Percentiles rank a stretch among this genome's conserved stretches.
Evolutionary conservation across 2,113 vertebrate genomes (phyloP).

Genomic region (Oxygymnocypris stewartii): DNA sequence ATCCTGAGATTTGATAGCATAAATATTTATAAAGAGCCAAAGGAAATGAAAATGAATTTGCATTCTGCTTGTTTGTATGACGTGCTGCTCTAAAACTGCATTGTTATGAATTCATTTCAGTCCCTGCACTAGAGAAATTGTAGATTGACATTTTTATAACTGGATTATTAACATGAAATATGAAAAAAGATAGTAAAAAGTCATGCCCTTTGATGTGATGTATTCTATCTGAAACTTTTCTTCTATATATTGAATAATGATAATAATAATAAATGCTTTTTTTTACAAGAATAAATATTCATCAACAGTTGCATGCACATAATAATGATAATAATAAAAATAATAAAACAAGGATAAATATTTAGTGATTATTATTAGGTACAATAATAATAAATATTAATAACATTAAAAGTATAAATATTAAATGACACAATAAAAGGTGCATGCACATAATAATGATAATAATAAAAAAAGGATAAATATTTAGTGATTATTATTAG

Average conservation of each 20-base stretch:
- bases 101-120: background rate
- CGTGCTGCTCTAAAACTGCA: background rate
- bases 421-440: background rate
- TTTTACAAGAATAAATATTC: background rate
- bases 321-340: too few relatives aligned
- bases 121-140: background rate
- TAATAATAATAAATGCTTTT: background rate
- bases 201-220: background rate
- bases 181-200: background rate
- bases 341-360: too few relatives aligned
- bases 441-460: background rate
- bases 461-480: too few relatives aligned
- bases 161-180: background rate
- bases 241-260: background rate
- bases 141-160: background rate
- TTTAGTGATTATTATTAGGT: too few relatives aligned
- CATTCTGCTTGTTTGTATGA: constrained; percentile 3
- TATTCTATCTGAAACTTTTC: background rate
- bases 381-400: too few relatives aligned
- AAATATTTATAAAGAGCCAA: constrained; percentile 19
- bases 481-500: background rate
- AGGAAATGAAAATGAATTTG: constrained; percentile 27
- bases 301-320: background rate
- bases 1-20: constrained; percentile 29
- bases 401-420: too few relatives aligned